Conservation (phyloP, 2,113 vertebrate genomes). For the Phycodurus eques region DNA sequence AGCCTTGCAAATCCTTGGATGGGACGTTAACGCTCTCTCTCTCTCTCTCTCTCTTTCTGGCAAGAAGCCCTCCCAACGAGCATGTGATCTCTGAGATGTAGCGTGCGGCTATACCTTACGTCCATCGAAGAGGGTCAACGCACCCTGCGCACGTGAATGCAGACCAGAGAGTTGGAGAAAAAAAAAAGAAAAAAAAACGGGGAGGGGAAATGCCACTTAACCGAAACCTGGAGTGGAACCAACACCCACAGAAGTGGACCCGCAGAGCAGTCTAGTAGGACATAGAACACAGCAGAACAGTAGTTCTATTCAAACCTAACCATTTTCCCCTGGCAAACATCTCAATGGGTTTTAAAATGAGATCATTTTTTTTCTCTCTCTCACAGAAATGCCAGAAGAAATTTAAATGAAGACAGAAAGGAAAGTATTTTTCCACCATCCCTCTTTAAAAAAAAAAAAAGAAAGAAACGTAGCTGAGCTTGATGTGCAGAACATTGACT, state of each 20-base stretch:
- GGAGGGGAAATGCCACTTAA: slow-evolving; percentile 46
- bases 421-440: slow-evolving; percentile 30
- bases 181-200: slow-evolving; percentile 24
- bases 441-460: not conserved
- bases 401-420: slow-evolving; percentile 17
- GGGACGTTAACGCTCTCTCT: slow-evolving; percentile 33
- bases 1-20: slow-evolving; percentile 21
- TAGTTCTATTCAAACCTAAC: slow-evolving; percentile 67
- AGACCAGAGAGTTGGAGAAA: slow-evolving; percentile 21
- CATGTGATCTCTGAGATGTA: slow-evolving; percentile 18
- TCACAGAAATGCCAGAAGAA: slow-evolving; percentile 28
- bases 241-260: slow-evolving; percentile 59
- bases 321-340: slow-evolving; percentile 58
- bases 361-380: slow-evolving; percentile 48
- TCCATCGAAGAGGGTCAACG: slow-evolving; percentile 1
- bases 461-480: slow-evolving; percentile 1
- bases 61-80: not conserved
- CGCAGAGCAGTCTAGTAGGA: slow-evolving; percentile 37
- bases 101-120: slow-evolving; percentile 40
- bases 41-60: slow-evolving; percentile 2
- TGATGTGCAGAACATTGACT: not conserved
- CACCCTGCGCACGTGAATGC: slow-evolving; percentile 39
- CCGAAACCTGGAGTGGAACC: slow-evolving; percentile 58
- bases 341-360: slow-evolving; percentile 57
- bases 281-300: slow-evolving; percentile 64